A percentile compares a stretch with the other conserved stretches of the same genome.
phyloP scores from a whole-genome alignment of 2,113 vertebrate species.

The Phocoena phocoena region DNA sequence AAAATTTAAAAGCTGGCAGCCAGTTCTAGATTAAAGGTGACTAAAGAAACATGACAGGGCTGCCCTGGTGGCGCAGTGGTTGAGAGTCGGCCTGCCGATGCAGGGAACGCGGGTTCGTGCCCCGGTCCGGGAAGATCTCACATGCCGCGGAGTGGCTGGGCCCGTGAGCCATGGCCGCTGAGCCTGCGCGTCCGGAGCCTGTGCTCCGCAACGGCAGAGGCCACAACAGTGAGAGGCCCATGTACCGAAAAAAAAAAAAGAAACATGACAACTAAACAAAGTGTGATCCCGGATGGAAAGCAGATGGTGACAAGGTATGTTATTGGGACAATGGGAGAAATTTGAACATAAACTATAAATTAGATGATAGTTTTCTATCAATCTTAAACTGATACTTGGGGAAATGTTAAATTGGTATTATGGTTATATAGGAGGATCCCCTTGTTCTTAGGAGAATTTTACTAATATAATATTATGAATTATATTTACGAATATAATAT shows the following conservation, averaged over 20 bases:
- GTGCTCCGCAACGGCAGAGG: no score
- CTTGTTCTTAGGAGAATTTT: not conserved
- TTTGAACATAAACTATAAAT: not conserved
- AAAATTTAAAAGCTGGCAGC: not conserved
- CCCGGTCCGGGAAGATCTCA: no score
- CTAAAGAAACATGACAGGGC: not conserved
- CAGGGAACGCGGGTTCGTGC: no score
- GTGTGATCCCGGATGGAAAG: not conserved
- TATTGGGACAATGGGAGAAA: not conserved
- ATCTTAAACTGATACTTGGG: not conserved
- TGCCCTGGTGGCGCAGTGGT: no score
- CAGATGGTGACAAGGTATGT: not conserved
- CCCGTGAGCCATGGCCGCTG: no score
- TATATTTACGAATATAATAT: not conserved
- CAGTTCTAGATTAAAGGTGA: not conserved
- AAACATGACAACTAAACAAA: not conserved
- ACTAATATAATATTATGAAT: not conserved
- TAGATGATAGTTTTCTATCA: not conserved
- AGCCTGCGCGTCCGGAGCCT: no score
- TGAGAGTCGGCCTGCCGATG: no score
- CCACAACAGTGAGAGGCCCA: no score
- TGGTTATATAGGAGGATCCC: not conserved
- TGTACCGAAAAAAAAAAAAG: not conserved
- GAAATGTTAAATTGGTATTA: not conserved
- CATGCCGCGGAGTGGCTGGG: no score